Evolutionary conservation across 1,140 invertebrate species (phyloP).

Genomic region (Acyrthosiphon pisum): DNA sequence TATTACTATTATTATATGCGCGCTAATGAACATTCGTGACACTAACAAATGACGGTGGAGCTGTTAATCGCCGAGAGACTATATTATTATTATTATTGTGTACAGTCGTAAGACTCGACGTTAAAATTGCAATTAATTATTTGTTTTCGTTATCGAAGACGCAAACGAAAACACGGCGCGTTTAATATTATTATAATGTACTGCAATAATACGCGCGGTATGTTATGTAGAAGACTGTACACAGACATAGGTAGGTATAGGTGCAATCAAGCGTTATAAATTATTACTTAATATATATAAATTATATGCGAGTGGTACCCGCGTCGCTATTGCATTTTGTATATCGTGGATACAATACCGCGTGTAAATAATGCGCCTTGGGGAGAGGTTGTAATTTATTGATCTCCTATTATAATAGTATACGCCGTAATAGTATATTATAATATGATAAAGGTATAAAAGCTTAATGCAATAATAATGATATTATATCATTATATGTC

Average conservation of each 20-base stretch:
- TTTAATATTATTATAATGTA: background rate
- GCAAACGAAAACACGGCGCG: background rate
- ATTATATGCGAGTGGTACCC: background rate
- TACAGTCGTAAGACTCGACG: background rate
- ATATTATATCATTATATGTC: background rate
- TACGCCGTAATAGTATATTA: background rate
- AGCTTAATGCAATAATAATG: background rate
- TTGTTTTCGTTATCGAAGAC: slow-evolving; percentile 1
- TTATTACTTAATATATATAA: background rate
- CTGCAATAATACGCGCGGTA: background rate
- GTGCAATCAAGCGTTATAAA: background rate
- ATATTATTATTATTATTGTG: background rate
- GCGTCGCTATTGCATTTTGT: background rate
- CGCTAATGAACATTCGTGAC: slow-evolving; percentile 34
- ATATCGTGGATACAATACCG: background rate
- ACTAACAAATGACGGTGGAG: slow-evolving; percentile 28
- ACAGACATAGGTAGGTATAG: background rate
- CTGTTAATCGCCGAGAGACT: background rate
- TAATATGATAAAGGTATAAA: background rate
- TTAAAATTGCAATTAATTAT: slow-evolving; percentile 31
- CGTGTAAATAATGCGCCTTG: background rate
- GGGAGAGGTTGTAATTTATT: background rate
- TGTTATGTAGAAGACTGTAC: no score
- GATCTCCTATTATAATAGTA: background rate
- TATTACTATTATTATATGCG: background rate